Evolutionary conservation across 2,797 vertebrate genomes (phyloP).

Genomic region (Varecia variegata): DNA sequence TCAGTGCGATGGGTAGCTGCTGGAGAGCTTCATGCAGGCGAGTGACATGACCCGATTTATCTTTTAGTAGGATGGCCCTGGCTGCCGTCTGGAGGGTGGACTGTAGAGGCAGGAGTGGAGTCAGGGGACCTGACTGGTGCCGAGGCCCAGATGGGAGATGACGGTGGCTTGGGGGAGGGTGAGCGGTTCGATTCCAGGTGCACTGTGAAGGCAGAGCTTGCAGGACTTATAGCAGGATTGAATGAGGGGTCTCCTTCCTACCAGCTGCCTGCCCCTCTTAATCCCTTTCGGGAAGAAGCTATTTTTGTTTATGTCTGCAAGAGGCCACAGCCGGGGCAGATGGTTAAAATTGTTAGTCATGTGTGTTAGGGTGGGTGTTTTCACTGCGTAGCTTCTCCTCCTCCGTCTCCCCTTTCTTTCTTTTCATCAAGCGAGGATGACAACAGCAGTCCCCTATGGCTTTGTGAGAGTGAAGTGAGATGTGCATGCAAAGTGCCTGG

Average conservation of each 20-base stretch:
- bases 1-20: background rate
- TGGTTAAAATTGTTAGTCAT: background rate
- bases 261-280: background rate
- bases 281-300: background rate
- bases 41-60: background rate
- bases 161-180: background rate
- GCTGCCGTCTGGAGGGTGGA: background rate
- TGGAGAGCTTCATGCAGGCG: background rate
- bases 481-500: background rate
- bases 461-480: background rate
- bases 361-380: background rate
- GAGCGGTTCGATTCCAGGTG: background rate
- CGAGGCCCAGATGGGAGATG: background rate
- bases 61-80: background rate
- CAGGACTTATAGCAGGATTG: background rate
- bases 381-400: background rate
- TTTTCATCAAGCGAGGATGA: background rate
- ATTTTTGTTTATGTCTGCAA: background rate
- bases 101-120: background rate
- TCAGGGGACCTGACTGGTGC: background rate
- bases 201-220: background rate
- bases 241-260: too few relatives aligned
- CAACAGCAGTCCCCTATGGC: background rate
- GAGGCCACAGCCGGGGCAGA: background rate
- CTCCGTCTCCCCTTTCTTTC: background rate